Conservation (phyloP, 2,113 vertebrate species). For the Psammodynastes pulverulentus region DNA sequence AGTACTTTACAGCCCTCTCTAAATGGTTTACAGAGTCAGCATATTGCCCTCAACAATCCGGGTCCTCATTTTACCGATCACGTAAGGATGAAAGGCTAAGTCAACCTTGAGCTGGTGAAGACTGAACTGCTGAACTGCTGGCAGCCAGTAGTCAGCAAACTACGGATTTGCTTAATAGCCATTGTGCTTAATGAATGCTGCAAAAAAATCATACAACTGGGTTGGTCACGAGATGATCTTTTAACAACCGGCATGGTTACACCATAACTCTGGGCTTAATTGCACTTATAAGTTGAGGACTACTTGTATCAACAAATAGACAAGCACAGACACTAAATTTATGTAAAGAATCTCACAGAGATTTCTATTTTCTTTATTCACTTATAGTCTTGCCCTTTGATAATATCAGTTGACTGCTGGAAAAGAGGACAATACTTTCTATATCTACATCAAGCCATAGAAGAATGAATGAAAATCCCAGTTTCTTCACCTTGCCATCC, state of each 20-base stretch:
- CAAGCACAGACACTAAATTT: background rate
- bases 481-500: background rate
- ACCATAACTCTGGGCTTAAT: no score
- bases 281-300: no score
- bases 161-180: no score
- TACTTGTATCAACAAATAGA: no score
- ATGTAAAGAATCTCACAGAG: background rate
- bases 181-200: no score
- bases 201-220: no score
- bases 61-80: no score
- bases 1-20: background rate
- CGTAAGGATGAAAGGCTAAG: no score
- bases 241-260: no score
- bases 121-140: no score
- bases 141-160: no score
- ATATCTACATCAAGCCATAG: background rate
- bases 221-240: no score
- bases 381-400: background rate
- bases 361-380: background rate
- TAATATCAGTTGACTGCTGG: background rate
- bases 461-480: background rate
- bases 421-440: background rate
- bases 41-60: background rate
- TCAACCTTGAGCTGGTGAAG: background rate
- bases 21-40: background rate